These are phyloP conservation scores for Heliconius hewitsoni DNA, from an alignment of 1,140 invertebrate species.

Conservation along the genomic window DNA sequence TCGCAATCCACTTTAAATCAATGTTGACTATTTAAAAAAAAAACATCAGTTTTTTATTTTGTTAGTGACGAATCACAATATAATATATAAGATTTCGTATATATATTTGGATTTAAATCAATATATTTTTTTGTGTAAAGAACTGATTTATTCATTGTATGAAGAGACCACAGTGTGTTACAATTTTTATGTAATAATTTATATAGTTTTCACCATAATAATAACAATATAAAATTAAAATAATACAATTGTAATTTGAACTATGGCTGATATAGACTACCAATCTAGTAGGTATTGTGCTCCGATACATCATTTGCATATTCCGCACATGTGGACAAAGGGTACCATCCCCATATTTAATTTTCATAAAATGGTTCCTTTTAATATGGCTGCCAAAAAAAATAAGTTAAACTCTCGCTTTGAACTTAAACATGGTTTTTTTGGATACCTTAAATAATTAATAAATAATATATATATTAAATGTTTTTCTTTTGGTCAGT, in stretches of 20 bases:
- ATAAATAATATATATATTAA: background rate
- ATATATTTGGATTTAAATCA: background rate
- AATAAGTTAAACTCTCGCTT: slow-evolving; percentile 64
- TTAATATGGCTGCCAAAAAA: slow-evolving; percentile 74
- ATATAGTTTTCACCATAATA: background rate
- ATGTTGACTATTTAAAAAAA: background rate
- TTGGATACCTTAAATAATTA: slow-evolving; percentile 30
- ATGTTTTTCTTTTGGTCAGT: no score
- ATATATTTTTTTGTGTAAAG: background rate
- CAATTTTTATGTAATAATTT: background rate
- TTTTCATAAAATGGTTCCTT: slow-evolving; percentile 77
- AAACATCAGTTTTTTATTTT: background rate
- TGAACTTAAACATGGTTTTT: slow-evolving; percentile 59
- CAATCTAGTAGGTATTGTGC: slow-evolving; percentile 38
- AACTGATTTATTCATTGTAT: no score
- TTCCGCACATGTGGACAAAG: slow-evolving; percentile 78
- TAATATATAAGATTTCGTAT: background rate
- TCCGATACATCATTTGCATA: slow-evolving; percentile 79
- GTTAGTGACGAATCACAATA: background rate
- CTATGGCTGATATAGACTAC: slow-evolving; percentile 9
- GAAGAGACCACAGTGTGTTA: no score
- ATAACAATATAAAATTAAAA: slow-evolving; percentile 20
- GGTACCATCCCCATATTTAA: slow-evolving; percentile 75
- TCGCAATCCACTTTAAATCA: background rate
- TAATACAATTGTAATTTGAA: slow-evolving; percentile 23